Evolutionary conservation across 92 coral and sea anemone genomes (phyloP).

Genomic region (Porites cylindrica): DNA sequence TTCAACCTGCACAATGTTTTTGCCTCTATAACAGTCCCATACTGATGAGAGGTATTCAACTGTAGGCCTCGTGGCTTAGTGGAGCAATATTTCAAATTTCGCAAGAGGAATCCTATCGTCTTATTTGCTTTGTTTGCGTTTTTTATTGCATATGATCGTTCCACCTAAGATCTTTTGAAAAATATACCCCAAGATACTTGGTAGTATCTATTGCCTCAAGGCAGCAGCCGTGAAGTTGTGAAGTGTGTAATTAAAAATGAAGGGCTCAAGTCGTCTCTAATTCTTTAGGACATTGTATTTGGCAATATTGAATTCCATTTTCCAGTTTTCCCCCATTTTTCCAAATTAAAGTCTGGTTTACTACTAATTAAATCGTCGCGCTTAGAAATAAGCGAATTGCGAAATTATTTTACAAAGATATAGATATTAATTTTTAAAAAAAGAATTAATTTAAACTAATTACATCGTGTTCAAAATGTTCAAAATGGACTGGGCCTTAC

Average conservation of each 20-base stretch:
- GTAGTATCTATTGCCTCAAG: conserved; percentile 44
- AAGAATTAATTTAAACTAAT: too few species aligned
- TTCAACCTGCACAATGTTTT: conserved; percentile 15
- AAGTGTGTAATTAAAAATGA: background rate
- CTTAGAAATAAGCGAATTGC: too few species aligned
- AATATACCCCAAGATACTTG: conserved; percentile 44
- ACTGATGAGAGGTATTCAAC: conserved; percentile 21
- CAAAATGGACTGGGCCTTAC: too few species aligned
- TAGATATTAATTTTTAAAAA: too few species aligned
- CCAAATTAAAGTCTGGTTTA: background rate
- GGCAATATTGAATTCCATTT: conserved; percentile 34
- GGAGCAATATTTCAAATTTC: background rate
- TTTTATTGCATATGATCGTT: conserved; percentile 13
- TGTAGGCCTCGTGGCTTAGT: background rate
- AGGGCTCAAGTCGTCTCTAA: background rate
- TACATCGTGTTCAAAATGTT: too few species aligned
- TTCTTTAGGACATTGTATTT: conserved; percentile 38
- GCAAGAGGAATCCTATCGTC: conserved; percentile 16
- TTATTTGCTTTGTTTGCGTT: conserved; percentile 41
- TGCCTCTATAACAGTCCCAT: conserved; percentile 32
- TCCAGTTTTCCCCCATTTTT: conserved; percentile 8
- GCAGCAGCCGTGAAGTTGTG: background rate
- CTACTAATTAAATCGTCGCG: too few species aligned
- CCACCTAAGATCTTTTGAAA: conserved; percentile 56
- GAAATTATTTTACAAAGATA: too few species aligned